Conservation (phyloP, 2,797 vertebrate species). For the Coilia nasus region DNA sequence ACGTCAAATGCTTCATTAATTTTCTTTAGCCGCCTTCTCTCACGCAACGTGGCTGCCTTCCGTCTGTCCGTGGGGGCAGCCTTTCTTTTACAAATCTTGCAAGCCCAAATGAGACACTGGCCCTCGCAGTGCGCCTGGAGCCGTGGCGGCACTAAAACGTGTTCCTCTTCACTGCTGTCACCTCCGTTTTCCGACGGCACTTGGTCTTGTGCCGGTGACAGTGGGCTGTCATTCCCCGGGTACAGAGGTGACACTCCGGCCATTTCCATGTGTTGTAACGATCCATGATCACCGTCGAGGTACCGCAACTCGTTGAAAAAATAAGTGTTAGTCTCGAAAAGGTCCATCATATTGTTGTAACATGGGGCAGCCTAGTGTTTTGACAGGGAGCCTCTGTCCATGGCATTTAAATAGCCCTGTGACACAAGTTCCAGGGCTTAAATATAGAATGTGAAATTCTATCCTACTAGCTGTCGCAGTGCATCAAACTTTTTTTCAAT, state of each 20-base stretch:
- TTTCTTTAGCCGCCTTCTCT: conserved; percentile 93
- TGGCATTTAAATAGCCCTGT: conserved; percentile 96
- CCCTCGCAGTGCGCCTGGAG: conserved; percentile 91
- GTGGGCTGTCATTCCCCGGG: conserved; percentile 83
- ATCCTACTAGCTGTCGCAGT: conserved; percentile 90
- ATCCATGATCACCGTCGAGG: conserved; percentile 89
- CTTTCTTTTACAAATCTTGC: conserved; percentile 95
- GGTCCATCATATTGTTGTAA: conserved; percentile 97
- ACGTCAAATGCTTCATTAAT: conserved; percentile 99
- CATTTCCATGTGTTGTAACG: conserved; percentile 89
- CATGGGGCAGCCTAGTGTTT: conserved; percentile 58
- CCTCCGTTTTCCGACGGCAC: conserved; percentile 83
- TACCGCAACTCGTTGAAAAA: conserved; percentile 89
- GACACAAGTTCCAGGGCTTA: conserved; percentile 92
- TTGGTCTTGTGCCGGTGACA: conserved; percentile 86
- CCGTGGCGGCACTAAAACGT: conserved; percentile 89
- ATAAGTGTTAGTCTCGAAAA: conserved; percentile 97
- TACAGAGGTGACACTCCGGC: conserved; percentile 90
- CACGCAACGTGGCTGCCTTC: conserved; percentile 93
- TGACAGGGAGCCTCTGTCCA: conserved; percentile 78
- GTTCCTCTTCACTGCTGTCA: conserved; percentile 94
- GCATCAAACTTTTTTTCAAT: conserved; percentile 81
- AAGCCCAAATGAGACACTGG: conserved; percentile 97
- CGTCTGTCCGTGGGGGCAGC: conserved; percentile 91
- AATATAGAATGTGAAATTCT: conserved; percentile 98